These are phyloP conservation scores for Oscheius sp. DNA, from an alignment of 2,888 invertebrate genomes.

Conservation along the genomic window DNA sequence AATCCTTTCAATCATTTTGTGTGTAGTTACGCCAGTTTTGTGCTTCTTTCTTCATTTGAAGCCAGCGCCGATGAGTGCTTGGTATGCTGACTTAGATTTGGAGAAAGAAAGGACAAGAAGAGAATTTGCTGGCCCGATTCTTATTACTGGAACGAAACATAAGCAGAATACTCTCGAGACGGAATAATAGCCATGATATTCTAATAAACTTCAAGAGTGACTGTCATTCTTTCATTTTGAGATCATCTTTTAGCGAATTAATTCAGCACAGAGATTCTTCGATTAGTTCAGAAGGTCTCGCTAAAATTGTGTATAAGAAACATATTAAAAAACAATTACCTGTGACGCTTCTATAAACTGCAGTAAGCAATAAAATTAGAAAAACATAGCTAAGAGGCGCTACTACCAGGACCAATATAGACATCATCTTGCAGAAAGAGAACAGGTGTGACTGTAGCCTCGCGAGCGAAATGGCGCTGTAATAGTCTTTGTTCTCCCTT, in stretches of 20 bases:
- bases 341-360: background rate
- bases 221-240: background rate
- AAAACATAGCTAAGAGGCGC: slow-evolving; percentile 19
- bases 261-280: too few relatives aligned
- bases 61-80: background rate
- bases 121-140: too few relatives aligned
- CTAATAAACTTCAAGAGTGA: background rate
- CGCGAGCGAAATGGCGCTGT: slow-evolving; percentile 1
- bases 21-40: background rate
- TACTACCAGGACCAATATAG: background rate
- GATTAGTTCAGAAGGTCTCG: too few relatives aligned
- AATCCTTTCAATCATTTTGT: background rate
- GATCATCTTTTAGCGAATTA: background rate
- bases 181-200: too few relatives aligned
- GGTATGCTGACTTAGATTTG: slow-evolving; percentile 20
- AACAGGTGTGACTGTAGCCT: background rate
- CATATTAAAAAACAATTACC: background rate
- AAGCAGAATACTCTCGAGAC: too few relatives aligned
- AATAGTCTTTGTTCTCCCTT: slow-evolving; percentile 16
- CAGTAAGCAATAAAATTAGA: slow-evolving; percentile 4
- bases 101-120: too few relatives aligned
- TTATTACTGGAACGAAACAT: too few relatives aligned
- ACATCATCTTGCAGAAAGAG: background rate
- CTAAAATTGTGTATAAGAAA: too few relatives aligned
- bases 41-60: background rate